phyloP scores from a whole-genome alignment of 2,888 invertebrate species.

The Lucinisca nassula region DNA sequence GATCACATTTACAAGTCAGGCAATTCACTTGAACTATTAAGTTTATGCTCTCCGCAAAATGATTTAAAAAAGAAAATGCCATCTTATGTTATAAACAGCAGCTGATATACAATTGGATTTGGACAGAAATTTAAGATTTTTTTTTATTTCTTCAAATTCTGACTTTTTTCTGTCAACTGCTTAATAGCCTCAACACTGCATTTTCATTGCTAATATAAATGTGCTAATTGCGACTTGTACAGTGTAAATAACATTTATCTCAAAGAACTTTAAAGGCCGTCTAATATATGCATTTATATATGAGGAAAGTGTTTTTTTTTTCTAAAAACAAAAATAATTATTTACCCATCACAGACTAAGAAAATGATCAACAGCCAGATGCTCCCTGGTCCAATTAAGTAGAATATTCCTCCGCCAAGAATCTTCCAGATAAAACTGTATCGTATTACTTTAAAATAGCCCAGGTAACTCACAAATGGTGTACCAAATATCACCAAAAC shows the following conservation, averaged over 20 bases:
- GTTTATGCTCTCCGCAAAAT: too few species aligned
- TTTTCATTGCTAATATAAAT: too few species aligned
- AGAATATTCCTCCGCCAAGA: conserved; percentile 67
- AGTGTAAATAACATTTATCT: background rate
- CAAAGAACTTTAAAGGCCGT: background rate
- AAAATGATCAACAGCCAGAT: conserved; percentile 77
- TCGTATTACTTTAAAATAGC: conserved; percentile 79
- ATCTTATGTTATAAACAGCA: too few species aligned
- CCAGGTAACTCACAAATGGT: conserved; percentile 71
- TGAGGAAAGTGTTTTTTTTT: background rate
- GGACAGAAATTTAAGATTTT: too few species aligned
- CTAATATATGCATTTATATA: background rate
- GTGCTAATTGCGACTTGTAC: too few species aligned
- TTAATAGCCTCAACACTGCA: too few species aligned
- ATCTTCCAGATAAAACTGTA: conserved; percentile 78
- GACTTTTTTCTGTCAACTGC: too few species aligned
- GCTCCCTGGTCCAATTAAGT: conserved; percentile 71
- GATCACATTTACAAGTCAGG: too few species aligned
- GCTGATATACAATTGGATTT: too few species aligned
- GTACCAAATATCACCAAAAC: conserved; percentile 76
- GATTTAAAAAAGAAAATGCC: too few species aligned
- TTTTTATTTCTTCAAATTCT: too few species aligned
- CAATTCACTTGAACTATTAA: too few species aligned
- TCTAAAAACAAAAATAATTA: background rate
- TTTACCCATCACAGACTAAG: conserved; percentile 79